Evolutionary conservation across 1,140 invertebrate genomes (phyloP).

Genomic region (Hycleus cichorii): DNA sequence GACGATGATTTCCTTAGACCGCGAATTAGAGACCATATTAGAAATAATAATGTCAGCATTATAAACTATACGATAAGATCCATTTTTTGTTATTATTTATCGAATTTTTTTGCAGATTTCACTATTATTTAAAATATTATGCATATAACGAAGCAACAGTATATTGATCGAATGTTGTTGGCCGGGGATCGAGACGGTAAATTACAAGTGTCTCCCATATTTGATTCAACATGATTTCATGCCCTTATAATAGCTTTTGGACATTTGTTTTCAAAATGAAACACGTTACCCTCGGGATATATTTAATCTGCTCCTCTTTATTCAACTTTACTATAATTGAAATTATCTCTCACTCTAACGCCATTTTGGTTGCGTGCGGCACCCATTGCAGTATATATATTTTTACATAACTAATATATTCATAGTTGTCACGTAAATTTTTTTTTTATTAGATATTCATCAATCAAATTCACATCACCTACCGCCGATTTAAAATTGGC

Average conservation of each 20-base stretch:
- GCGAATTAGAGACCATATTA: constrained; percentile 43
- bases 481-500: too few relatives aligned
- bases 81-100: background rate
- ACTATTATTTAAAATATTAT: background rate
- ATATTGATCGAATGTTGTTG: constrained; percentile 15
- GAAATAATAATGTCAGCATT: constrained; percentile 43
- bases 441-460: too few relatives aligned
- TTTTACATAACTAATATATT: too few relatives aligned
- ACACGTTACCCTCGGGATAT: too few relatives aligned
- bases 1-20: constrained; percentile 29
- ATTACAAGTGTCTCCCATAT: too few relatives aligned
- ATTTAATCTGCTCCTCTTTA: too few relatives aligned
- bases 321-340: too few relatives aligned
- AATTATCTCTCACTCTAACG: background rate
- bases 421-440: too few relatives aligned
- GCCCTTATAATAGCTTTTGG: too few relatives aligned
- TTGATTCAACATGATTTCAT: too few relatives aligned
- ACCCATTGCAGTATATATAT: constrained; percentile 7
- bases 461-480: too few relatives aligned
- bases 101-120: background rate
- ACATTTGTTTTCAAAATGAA: too few relatives aligned
- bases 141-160: constrained; percentile 13
- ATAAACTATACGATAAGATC: constrained; percentile 13
- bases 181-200: constrained; percentile 8
- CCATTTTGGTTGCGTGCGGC: constrained; percentile 14